phyloP scores from a whole-genome alignment of 2,113 vertebrate genomes.

The Xiphias gladius region DNA sequence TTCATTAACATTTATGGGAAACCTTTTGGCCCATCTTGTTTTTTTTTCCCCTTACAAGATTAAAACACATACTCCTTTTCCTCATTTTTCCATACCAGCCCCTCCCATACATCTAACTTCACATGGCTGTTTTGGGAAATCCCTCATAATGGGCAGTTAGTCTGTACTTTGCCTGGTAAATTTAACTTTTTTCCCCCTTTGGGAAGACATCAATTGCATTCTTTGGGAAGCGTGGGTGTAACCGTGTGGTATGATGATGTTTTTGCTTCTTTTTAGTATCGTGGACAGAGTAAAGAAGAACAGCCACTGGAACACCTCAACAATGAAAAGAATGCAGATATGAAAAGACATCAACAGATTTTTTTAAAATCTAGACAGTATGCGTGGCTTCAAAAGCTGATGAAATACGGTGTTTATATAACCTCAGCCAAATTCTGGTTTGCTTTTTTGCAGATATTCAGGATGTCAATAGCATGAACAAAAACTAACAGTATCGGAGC shows the following conservation, averaged over 20 bases:
- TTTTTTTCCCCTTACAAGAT: constrained; percentile 65
- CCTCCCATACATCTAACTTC: constrained; percentile 67
- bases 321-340: constrained; percentile 70
- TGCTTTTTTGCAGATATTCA: constrained; percentile 27
- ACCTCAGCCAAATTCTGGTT: neutral
- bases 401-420: constrained; percentile 18
- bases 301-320: constrained; percentile 69
- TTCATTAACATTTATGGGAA: constrained; percentile 84
- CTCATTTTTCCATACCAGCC: constrained; percentile 74
- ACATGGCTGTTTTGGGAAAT: constrained; percentile 80
- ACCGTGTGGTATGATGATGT: constrained; percentile 71
- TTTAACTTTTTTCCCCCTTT: constrained; percentile 64
- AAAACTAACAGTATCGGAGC: constrained; percentile 16
- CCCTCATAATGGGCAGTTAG: constrained; percentile 75
- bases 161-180: constrained; percentile 75
- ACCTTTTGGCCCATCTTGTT: constrained; percentile 71
- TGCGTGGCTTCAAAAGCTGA: constrained; percentile 26
- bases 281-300: constrained; percentile 59
- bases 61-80: constrained; percentile 67
- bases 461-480: constrained; percentile 16
- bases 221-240: constrained; percentile 81
- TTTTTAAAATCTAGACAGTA: constrained; percentile 21
- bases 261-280: constrained; percentile 68
- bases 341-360: constrained; percentile 57
- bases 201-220: constrained; percentile 77